Conservation (phyloP, 2,888 invertebrate species). For the Xanthostigma xanthostigma region DNA sequence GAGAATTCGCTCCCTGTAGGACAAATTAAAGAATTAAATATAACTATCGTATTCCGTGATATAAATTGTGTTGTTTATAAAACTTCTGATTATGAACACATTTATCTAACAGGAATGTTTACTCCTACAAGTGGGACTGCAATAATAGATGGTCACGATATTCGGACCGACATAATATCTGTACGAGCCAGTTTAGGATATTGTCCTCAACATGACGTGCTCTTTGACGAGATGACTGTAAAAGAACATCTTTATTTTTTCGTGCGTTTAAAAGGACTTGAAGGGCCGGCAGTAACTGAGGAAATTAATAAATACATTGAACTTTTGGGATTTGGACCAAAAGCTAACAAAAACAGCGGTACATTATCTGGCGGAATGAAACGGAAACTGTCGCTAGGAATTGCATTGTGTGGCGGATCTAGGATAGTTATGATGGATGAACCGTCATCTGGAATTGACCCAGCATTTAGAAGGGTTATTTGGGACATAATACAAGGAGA, state of each 20-base stretch:
- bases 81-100: too few relatives aligned
- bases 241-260: conserved; percentile 64
- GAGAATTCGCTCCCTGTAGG: too few relatives aligned
- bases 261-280: conserved; percentile 42
- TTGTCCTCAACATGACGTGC: not conserved
- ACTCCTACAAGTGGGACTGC: not conserved
- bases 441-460: conserved; percentile 68
- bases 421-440: conserved; percentile 51
- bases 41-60: too few relatives aligned
- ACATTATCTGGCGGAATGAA: conserved; percentile 59
- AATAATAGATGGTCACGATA: not conserved
- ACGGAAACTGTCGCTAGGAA: conserved; percentile 51
- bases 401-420: conserved; percentile 53
- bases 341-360: conserved; percentile 6
- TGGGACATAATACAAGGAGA: conserved; percentile 62
- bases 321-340: not conserved
- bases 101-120: not conserved
- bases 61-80: too few relatives aligned
- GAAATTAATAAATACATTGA: too few relatives aligned
- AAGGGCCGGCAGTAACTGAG: too few relatives aligned
- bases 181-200: not conserved
- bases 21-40: too few relatives aligned
- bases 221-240: conserved; percentile 58
- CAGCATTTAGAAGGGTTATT: conserved; percentile 56
- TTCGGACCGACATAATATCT: not conserved